Evolutionary conservation across 2,113 vertebrate species (phyloP), one percentile per base, ranked within the genome.

Genomic region (Fregata magnificens): DNA sequence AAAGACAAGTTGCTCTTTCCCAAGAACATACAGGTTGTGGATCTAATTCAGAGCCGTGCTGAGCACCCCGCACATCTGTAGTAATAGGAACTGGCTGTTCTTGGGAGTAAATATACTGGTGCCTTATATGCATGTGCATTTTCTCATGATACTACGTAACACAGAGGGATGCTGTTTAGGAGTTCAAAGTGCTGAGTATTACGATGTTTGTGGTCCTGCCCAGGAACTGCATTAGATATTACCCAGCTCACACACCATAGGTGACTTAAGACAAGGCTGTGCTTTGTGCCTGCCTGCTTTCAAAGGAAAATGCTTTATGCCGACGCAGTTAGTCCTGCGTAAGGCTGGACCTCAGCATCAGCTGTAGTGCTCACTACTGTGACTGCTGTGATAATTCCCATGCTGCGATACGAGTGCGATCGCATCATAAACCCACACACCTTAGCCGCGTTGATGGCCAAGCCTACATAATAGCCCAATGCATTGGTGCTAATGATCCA

Each of bases 401-500:
- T 82, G 94, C 92, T 94, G 88, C 10, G 15, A 40, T 40, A 88
- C 11, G 49, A 92, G 58, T 69, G 88, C 92, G 93, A 94, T 88
- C 87, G 93, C 78, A 61, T 88, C 95, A 83, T 95, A 97, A 95
- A 97, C 93, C 80, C 94, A 84, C 78, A 85, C 83, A 95, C 97
- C 95, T 95, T 95, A 95, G 77, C 95, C 2, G 53, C 6, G 14
- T 80, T 85, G 93, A 93, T 84, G 88, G 91, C 94, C 96, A 92
- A 80, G 91, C 84, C 91, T 81, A 69, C 47, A 36, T 93, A 95
- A 94, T 56, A 73, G 95, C 62, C 94, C 91, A 80, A 0, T 73
- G 87, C 94, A 40, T 25, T 70, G 94, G 87, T 94, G 91, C 94
- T 95, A 96, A 96, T 93, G 96, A 96, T 87, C 89, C 96, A 89